Evolutionary conservation across 2,797 vertebrate genomes (phyloP), one percentile per base, ranked within the genome.

Genomic region (Bufotes viridis): DNA sequence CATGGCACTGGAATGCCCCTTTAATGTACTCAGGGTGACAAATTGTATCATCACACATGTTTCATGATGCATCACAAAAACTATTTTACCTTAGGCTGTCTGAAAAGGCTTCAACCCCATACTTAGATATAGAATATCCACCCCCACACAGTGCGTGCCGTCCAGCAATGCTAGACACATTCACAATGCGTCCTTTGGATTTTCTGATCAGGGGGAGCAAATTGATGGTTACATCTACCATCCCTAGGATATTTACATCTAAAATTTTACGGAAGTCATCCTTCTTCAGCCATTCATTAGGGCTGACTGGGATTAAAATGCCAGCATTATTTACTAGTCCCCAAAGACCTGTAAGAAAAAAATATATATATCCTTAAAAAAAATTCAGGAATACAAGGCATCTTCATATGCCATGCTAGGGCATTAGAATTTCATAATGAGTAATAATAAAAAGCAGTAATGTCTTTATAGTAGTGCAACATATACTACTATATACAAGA

Each of bases 241-340:
- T 90, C 0, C 96, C 96, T 2, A 92, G 91, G 92, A 97, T 93
- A 92, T 97, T 97, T 85, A 97, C 95, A 58, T 94, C 94, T 57
- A 97, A 90, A 0, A 93, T 94, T 91, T 92, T 93, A 26, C 94
- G 91, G 90, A 93, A 97, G 91, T 96, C 96, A 29, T 96, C 95
- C 18, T 95, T 94, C 84, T n/a, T 94, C 95, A 97, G 94, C 96
- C 96, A 97, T 92, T 97, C 96, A 1, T 95, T 95, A 0, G 96
- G 96, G 0, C 92, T 94, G 93, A 93, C 91, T n/a, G 95, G 94
- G 55, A 94, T 84, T 0, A 93, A 89, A 26, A 94, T 91, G 0
- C 96, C 96, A 0, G 96, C 96, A 3, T 97, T 97, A 92, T 97
- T 97, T 15, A 97, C 96, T 22, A 97, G 91, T 22, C 96, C 96